Evolutionary conservation across 2,113 vertebrate genomes (phyloP).

Genomic region (Leuciscus idus): DNA sequence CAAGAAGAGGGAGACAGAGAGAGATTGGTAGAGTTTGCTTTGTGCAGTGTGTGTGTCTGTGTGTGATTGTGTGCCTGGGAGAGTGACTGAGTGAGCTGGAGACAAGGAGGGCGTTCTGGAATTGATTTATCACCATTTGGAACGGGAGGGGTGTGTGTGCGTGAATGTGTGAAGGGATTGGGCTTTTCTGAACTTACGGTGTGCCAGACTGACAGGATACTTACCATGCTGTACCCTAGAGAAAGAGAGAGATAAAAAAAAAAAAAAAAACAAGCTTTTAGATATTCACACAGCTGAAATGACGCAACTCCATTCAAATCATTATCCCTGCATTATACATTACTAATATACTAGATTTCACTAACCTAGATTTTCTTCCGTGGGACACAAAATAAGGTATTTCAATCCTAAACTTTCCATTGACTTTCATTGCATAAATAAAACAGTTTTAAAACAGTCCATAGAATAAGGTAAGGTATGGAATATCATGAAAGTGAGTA

Average conservation of each 20-base stretch:
- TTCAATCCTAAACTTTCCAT: neutral
- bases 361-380: neutral
- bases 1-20: slow-evolving; percentile 41
- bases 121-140: slow-evolving; percentile 51
- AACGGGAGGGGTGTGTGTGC: slow-evolving; percentile 24
- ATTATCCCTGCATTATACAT: slow-evolving; percentile 1
- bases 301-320: slow-evolving; percentile 13
- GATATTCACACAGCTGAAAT: neutral
- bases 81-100: slow-evolving; percentile 59
- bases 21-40: slow-evolving; percentile 42
- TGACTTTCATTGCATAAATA: neutral
- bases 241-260: slow-evolving; percentile 14
- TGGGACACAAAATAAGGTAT: neutral
- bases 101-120: slow-evolving; percentile 47
- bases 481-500: neutral
- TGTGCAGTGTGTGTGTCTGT: slow-evolving; percentile 48
- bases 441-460: too few relatives aligned
- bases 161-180: slow-evolving; percentile 33
- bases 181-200: slow-evolving; percentile 7
- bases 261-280: slow-evolving; percentile 10
- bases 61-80: slow-evolving; percentile 42
- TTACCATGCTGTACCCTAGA: slow-evolving; percentile 23
- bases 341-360: slow-evolving; percentile 3
- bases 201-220: slow-evolving; percentile 60
- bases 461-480: neutral